Conservation (phyloP, 2,888 invertebrate species). For the Pharmacophagus antenor region DNA sequence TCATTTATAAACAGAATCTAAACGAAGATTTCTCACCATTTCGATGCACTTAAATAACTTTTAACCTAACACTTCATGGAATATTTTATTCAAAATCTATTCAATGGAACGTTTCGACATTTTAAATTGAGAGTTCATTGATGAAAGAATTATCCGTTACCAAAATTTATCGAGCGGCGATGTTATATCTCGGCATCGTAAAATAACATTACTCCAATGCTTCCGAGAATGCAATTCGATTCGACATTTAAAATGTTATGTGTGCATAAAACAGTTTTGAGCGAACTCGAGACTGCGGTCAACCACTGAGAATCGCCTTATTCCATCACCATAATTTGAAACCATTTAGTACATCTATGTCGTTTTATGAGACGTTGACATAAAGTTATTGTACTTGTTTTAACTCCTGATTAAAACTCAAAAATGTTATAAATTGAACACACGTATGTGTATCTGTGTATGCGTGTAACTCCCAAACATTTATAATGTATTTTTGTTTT, state of each 20-base stretch:
- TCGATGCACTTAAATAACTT: no score
- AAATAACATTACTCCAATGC: constrained; percentile 18
- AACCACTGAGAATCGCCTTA: constrained; percentile 17
- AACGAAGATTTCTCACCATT: no score
- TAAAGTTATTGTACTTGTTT: no score
- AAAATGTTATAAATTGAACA: no score
- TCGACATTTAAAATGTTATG: constrained; percentile 23
- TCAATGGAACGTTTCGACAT: not conserved
- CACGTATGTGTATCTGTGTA: no score
- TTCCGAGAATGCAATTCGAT: constrained; percentile 27
- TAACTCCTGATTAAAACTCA: no score
- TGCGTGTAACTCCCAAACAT: no score
- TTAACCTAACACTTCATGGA: no score
- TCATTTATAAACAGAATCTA: no score
- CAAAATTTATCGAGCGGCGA: constrained; percentile 7
- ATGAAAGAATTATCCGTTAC: constrained; percentile 5
- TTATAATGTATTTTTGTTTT: no score
- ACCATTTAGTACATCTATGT: not conserved
- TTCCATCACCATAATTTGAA: constrained; percentile 9
- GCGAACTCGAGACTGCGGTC: constrained; percentile 11
- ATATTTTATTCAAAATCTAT: not conserved
- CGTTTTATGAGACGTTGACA: not conserved
- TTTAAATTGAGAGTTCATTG: not conserved
- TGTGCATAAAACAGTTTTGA: constrained; percentile 14
- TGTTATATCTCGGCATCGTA: constrained; percentile 6